A percentile compares a stretch with the other conserved stretches of the same genome.
Evolutionary conservation across 2,797 vertebrate species (phyloP).

Genomic region (Diplodus sargus): DNA sequence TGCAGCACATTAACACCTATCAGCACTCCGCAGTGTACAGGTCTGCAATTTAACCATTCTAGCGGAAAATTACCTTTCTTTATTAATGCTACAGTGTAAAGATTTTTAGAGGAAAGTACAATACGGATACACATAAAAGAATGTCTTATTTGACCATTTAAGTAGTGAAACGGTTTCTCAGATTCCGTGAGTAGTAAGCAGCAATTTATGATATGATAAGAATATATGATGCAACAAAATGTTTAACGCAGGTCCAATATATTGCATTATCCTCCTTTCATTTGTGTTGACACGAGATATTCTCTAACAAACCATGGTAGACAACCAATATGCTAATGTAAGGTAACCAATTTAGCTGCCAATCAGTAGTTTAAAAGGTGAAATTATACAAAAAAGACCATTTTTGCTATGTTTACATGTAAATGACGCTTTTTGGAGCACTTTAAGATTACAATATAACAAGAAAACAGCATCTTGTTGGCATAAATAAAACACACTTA

Average conservation of each 20-base stretch:
- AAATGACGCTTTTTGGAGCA: too few species aligned
- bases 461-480: too few species aligned
- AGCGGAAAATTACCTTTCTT: neutral
- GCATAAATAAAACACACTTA: too few species aligned
- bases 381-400: too few species aligned
- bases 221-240: neutral
- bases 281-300: neutral
- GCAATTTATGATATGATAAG: neutral
- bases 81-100: neutral
- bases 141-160: neutral
- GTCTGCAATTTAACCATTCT: neutral
- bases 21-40: neutral
- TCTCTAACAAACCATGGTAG: neutral
- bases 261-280: neutral
- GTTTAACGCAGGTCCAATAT: neutral
- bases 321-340: neutral
- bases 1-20: conserved; percentile 16
- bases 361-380: too few species aligned
- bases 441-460: too few species aligned
- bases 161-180: neutral
- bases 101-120: neutral
- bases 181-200: neutral
- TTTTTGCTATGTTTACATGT: too few species aligned
- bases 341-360: neutral
- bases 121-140: neutral